Evolutionary conservation across 2,797 vertebrate species (phyloP), one percentile per base, ranked within the genome.

Genomic region (Tadarida brasiliensis): DNA sequence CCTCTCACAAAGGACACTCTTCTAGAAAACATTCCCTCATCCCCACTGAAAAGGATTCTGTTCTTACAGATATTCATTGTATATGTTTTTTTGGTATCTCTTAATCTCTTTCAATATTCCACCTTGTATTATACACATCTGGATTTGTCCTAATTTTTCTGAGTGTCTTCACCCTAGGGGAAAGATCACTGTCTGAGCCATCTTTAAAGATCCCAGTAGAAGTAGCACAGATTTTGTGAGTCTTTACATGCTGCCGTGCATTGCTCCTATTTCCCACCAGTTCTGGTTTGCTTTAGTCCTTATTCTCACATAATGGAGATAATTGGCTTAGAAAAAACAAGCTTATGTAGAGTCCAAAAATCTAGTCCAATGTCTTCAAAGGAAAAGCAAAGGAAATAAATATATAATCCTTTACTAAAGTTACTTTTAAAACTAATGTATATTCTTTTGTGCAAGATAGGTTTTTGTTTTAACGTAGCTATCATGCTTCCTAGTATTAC

Each of bases 371-470:
- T 57, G n/a, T 71, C 16, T 35, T 90, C 83, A 54, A 86, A 91
- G 63, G 39, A 94, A 76, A 90, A 94, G 11, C 30, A 84, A 96
- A 96, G 81, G 39, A 89, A 94, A 84, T 82, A 68, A 94, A 87
- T 59, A 47, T 68, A 78, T 47, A 73, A 68, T 94, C n/a, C 73
- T 88, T 16, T 76, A 78, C 30, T 82, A 59, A 73, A 28, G 44
- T 86, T 95, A 77, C 68, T 87, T 87, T 92, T 74, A 73, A 94
- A 91, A 86, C 7, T 28, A 92, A 33, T 22, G 3, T 74, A 19
- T 47, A 14, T 90, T 86, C 26, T 84, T 73, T 63, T 65, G 17
- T 61, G 56, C 12, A 39, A 94, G 56, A 65, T 5, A 59, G 54
- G 12, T 65, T 86, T 91, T 96, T 82, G 33, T 78, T 91, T 87